Conservation (phyloP, 1,140 invertebrate genomes). For the Caerostris extrusa region DNA sequence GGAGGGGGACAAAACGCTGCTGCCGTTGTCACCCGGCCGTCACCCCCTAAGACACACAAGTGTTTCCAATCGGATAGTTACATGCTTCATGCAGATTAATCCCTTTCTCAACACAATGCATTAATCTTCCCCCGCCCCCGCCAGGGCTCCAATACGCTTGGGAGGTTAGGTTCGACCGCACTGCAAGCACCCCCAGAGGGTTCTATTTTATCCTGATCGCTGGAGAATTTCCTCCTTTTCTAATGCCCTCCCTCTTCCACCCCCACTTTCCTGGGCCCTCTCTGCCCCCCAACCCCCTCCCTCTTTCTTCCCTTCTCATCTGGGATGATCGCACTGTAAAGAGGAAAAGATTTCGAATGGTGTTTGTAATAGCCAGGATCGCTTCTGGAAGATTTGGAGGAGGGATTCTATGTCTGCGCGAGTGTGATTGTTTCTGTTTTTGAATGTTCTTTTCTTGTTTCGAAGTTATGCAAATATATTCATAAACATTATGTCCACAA, state of each 20-base stretch:
- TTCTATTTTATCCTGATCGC: constrained; percentile 77
- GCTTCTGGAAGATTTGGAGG: not conserved
- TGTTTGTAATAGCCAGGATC: not conserved
- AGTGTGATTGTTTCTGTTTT: not conserved
- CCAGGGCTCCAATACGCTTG: constrained; percentile 68
- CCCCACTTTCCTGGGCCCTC: no score
- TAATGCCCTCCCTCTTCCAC: no score
- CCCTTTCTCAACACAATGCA: constrained; percentile 76
- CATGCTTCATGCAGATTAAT: constrained; percentile 77
- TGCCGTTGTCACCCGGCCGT: constrained; percentile 65
- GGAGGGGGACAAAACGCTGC: constrained; percentile 59
- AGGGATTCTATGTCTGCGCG: not conserved
- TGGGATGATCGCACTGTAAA: constrained; percentile 12
- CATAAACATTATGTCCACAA: no score
- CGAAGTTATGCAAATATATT: no score
- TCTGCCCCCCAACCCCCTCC: not conserved
- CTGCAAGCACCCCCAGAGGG: constrained; percentile 55
- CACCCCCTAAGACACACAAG: constrained; percentile 75
- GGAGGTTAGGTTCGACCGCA: constrained; percentile 71
- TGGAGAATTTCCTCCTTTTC: constrained; percentile 56
- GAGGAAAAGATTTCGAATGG: constrained; percentile 7
- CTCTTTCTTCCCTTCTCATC: not conserved
- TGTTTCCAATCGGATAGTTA: constrained; percentile 78
- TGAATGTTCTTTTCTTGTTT: not conserved
- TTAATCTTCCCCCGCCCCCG: constrained; percentile 71